These are phyloP conservation scores for Clarias batrachus DNA, from an alignment of 2,113 vertebrate species.

Conservation along the genomic window DNA sequence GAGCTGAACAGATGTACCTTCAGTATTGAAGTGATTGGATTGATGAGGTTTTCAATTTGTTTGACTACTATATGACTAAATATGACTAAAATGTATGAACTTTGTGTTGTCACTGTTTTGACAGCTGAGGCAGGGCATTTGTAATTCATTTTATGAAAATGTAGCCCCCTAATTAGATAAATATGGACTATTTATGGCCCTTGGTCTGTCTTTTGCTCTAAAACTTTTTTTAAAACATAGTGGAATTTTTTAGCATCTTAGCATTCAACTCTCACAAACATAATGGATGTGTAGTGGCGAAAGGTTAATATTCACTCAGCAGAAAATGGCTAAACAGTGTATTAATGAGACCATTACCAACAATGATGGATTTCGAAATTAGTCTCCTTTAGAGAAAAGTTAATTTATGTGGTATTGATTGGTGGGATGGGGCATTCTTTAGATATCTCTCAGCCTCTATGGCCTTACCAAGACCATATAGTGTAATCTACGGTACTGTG, in stretches of 20 bases:
- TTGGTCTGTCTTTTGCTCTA: background rate
- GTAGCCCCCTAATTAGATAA: background rate
- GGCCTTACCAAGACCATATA: slow-evolving; percentile 21
- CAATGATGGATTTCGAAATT: slow-evolving; percentile 73
- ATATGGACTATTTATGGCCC: background rate
- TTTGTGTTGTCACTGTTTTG: background rate
- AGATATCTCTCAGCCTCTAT: slow-evolving; percentile 61
- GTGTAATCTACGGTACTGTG: background rate
- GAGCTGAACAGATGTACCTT: too few relatives aligned
- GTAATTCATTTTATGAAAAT: background rate
- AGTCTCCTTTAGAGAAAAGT: slow-evolving; percentile 64
- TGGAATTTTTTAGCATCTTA: slow-evolving; percentile 55
- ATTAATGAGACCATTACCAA: slow-evolving; percentile 78
- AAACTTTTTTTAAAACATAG: slow-evolving; percentile 19
- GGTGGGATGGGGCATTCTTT: slow-evolving; percentile 63
- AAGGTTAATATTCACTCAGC: slow-evolving; percentile 79
- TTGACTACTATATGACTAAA: background rate
- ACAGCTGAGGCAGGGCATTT: background rate
- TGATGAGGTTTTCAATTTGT: background rate
- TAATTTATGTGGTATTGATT: slow-evolving; percentile 66
- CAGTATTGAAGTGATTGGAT: background rate
- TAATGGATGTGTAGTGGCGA: slow-evolving; percentile 75
- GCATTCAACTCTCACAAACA: slow-evolving; percentile 65
- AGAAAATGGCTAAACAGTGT: slow-evolving; percentile 75
- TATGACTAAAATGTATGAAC: slow-evolving; percentile 38